Percentiles rank a stretch among this genome's conserved stretches.
Evolutionary conservation across 2,888 invertebrate genomes (phyloP).

Genomic region (Monopis laevigella): DNA sequence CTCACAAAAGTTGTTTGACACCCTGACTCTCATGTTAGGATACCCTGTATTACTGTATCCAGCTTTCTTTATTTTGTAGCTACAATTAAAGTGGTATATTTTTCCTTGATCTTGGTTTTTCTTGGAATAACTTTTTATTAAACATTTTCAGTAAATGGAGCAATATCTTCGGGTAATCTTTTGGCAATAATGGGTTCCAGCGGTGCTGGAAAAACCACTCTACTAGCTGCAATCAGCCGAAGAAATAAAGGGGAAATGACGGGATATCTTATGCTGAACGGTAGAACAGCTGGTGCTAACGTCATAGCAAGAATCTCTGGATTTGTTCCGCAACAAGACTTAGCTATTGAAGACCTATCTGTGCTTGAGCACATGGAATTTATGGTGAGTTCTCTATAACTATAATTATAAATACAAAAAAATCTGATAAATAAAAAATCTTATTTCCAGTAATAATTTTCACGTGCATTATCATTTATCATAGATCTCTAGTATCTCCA

Average conservation of each 20-base stretch:
- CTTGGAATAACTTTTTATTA: neutral
- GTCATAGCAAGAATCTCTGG: conserved; percentile 80
- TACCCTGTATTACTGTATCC: neutral
- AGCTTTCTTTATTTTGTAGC: neutral
- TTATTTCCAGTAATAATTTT: too few relatives aligned
- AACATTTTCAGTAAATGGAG: conserved; percentile 75
- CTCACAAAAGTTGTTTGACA: too few relatives aligned
- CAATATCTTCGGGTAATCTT: conserved; percentile 73
- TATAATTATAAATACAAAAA: conserved; percentile 15
- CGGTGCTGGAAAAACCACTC: conserved; percentile 81
- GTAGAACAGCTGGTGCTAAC: conserved; percentile 68
- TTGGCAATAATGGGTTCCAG: conserved; percentile 82
- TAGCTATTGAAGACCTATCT: conserved; percentile 80
- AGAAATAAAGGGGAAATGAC: conserved; percentile 73
- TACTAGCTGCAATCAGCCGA: conserved; percentile 77
- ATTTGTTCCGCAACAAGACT: conserved; percentile 87
- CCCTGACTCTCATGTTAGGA: too few relatives aligned
- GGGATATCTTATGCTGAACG: conserved; percentile 78
- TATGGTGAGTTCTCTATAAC: conserved; percentile 70
- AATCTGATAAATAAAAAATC: too few relatives aligned
- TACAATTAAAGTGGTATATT: neutral
- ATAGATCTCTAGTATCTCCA: too few relatives aligned
- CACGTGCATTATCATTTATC: too few relatives aligned
- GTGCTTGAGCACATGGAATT: conserved; percentile 86
- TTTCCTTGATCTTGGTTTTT: neutral